Evolutionary conservation across 2,888 invertebrate genomes (phyloP), one percentile per base, ranked within the genome.

Genomic region (Spatulosminthurus flaviceps): DNA sequence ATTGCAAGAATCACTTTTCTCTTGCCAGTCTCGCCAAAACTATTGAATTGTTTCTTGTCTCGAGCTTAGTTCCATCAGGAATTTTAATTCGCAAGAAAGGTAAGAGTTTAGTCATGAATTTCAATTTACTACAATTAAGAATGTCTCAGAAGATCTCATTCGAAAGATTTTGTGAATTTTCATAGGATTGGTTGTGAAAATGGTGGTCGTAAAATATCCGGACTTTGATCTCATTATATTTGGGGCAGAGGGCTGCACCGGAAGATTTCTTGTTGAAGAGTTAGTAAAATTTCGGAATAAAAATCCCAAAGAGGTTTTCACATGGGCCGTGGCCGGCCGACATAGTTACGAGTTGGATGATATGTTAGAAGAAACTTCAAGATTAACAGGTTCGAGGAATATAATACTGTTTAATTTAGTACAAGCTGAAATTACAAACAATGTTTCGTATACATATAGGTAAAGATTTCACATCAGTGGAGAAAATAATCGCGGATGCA

Each of bases 231-330:
- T 97, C 7, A 90, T 98, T 7, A 92, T 98, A 86, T 97, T 97
- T 87, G 98, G 98, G 29, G 98, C 97, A 0, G 93, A 94, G 0
- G 98, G 98, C 34, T 97, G 93, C 88, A 97, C 98, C 0, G 98
- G 98, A 0, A 93, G 93, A 87, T 92, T 92, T 87, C 92, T 94
- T 0, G 93, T 95, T 0, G 90, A 91, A 82, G 92, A 94, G 86
- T 88, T 92, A 61, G 88, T 89, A 0, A 88, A 89, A 16, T 82
- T 90, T 9, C n/a, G 72, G 19, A 77, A 76, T 41, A 87, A 88
- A 0, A 89, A 90, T 0, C 76, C 72, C 41, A 87, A 88, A 0
- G 89, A 90, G 64, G 51, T 78, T 67, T 87, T 96, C 24, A 92
- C 91, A 66, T 98, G 97, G 95, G 98, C 94, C 0, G 89, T 98